Evolutionary conservation across 2,113 vertebrate genomes (phyloP), one percentile per base, ranked within the genome.

Genomic region (Daboia siamensis): DNA sequence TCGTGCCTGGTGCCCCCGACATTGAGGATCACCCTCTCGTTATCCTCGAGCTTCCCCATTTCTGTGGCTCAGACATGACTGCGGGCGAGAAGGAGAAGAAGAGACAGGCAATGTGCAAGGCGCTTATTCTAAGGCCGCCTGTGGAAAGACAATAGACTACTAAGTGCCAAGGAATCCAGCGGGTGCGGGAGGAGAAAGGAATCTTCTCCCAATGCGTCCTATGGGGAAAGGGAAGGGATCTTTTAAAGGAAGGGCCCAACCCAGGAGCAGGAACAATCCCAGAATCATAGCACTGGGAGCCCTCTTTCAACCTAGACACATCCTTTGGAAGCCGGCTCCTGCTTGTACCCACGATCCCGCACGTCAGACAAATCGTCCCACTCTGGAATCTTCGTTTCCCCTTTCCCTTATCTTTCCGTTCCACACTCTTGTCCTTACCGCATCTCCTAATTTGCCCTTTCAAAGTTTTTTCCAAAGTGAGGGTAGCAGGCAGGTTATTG

Each of bases 21-120:
- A 96, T 99, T 99, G 98, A 99, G 99, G 98, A 99, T 98, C 98
- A 99, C 99, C 98, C 99, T 98, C 98, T 99, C 99, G 98, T 98
- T 98, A 97, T 98, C 99, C 97, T 99, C 98, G 97, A 99, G 98
- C 98, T 99, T 99, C 96, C 98, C 99, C 99, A 99, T 99, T 97
- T 97, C 98, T 98, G 97, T 96, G 97, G 96, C 97, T 98, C 97
- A 98, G 98, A 99, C 99, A 99, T 99, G 99, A 98, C 99, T 98
- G 94, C 80, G 93, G 92, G 86, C 55, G 90, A 89, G 90, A 91
- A 89, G 87, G 64, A 74, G 74, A 57, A 57, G 54, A 12, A 56
- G 51, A 90, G 86, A 84, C 52, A n/a, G 15, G 3, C 55, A 93
- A 95, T 51, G 93, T 91, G 95, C 92, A 90, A n/a, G 86, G 56